These are phyloP conservation scores for Polylopha cassiicola DNA, from an alignment of 2,888 invertebrate genomes.

Conservation along the genomic window DNA sequence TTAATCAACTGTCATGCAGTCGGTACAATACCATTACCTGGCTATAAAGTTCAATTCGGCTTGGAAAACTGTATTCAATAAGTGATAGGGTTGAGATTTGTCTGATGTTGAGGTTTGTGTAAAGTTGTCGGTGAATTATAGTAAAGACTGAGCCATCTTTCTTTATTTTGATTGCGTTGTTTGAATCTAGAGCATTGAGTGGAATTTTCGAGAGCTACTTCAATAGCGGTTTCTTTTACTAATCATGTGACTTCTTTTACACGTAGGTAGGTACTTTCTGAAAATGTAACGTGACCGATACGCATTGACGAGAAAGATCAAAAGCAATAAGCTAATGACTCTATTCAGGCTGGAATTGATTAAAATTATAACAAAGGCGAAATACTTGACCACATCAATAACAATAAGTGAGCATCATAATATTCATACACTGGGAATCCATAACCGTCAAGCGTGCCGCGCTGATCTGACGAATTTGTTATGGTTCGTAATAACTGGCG, in stretches of 20 bases:
- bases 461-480: conserved; percentile 75
- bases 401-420: conserved; percentile 56
- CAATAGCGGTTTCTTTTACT: conserved; percentile 1
- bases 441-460: conserved; percentile 57
- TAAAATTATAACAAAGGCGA: conserved; percentile 19
- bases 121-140: conserved; percentile 32
- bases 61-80: background rate
- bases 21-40: conserved; percentile 56
- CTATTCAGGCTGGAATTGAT: conserved; percentile 18
- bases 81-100: conserved; percentile 28
- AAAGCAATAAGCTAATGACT: conserved; percentile 12
- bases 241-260: too few species aligned
- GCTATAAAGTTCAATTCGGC: conserved; percentile 6
- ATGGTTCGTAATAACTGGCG: conserved; percentile 62
- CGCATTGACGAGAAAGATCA: too few species aligned
- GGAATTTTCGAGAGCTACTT: conserved; percentile 37
- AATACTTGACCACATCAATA: conserved; percentile 34
- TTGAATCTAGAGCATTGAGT: conserved; percentile 58
- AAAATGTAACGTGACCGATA: too few species aligned
- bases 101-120: conserved; percentile 8
- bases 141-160: conserved; percentile 55
- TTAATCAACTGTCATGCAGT: conserved; percentile 75
- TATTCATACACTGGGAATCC: conserved; percentile 61
- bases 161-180: conserved; percentile 60
- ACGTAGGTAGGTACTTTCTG: too few species aligned